Base-by-base conservation (phyloP, 2,113 vertebrate species). In the Nasalis larvatus region DNA sequence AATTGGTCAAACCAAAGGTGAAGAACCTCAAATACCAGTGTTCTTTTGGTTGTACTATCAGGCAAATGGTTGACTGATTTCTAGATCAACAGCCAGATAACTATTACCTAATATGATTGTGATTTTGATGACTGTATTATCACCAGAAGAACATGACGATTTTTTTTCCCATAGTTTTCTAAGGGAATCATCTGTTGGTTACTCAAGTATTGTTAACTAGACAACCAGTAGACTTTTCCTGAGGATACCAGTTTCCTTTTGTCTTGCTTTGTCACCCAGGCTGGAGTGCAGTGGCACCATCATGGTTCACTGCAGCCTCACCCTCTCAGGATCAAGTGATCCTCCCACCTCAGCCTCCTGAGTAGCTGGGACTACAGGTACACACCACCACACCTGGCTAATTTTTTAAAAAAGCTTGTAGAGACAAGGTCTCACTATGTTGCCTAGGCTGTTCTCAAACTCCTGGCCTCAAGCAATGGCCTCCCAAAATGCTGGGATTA, bases 171-270 rank as follows among this genome's bases (percentile, higher is more conserved):
- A 35, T 16, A 63, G 17, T 60, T 35, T 95, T 94, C 73, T 16
- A 88, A 56, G 35, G 69, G 35, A 95, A 68, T 88, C 77, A 32
- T 58, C 54, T 42, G 1, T 78, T 93, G 54, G 76, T 76, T 76
- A 80, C 42, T 60, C 6, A n/a, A 45, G 16, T 12, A 45, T 49
- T 60, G 14, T 76, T 88, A 52, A 56, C 7, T 45, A 81, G 6
- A 7, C 52, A 81, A 71, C 23, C 66, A 35, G 6, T 45, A 35
- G 6, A 32, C 4, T 77, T 18, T 84, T 83, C 20, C 20, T 90
- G 96, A 37, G n/a, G n/a, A 37, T 60, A 63, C 17, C 10, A 32
- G 4, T 49, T 89, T 96, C 17, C 32, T 21, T 54, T 89, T 88
- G 35, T 69, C 45, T 78, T 1, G 12, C 60, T 63, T 63, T 63